Evolutionary conservation across 2,113 vertebrate genomes (phyloP).

Genomic region (Xiphorhynchus elegans): DNA sequence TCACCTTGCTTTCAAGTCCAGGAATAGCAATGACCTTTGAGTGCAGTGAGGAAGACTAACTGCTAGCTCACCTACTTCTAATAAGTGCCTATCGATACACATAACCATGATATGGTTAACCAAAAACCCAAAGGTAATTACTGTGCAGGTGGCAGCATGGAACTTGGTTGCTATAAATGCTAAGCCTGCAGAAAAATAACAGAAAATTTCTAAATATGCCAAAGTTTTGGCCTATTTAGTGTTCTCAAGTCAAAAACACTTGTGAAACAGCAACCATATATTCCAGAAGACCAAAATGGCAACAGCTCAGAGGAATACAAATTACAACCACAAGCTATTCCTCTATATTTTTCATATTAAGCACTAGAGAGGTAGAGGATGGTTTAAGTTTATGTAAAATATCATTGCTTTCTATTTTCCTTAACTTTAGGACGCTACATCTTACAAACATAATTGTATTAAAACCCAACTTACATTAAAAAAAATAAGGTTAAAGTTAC

Average conservation of each 20-base stretch:
- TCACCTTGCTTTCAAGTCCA: constrained; percentile 25
- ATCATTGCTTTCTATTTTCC: neutral
- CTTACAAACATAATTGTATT: neutral
- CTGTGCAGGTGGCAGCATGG: neutral
- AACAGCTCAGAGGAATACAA: neutral
- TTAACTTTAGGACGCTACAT: neutral
- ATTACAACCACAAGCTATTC: neutral
- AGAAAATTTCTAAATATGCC: neutral
- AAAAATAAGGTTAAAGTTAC: neutral
- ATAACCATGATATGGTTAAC: constrained; percentile 6
- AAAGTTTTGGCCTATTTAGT: neutral
- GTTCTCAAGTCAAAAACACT: neutral
- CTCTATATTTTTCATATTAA: neutral
- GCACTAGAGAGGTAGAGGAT: neutral
- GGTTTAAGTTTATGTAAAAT: neutral
- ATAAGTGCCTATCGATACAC: neutral
- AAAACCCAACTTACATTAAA: neutral
- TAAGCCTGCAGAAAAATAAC: constrained; percentile 14
- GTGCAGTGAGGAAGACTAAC: neutral
- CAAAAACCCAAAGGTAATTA: constrained; percentile 11
- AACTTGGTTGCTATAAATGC: neutral
- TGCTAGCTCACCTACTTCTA: neutral
- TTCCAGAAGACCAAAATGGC: neutral
- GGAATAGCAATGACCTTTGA: constrained; percentile 56
- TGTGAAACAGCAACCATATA: neutral